Evolutionary conservation across 2,797 vertebrate species (phyloP).

Genomic region (Lepus oiostolus): DNA sequence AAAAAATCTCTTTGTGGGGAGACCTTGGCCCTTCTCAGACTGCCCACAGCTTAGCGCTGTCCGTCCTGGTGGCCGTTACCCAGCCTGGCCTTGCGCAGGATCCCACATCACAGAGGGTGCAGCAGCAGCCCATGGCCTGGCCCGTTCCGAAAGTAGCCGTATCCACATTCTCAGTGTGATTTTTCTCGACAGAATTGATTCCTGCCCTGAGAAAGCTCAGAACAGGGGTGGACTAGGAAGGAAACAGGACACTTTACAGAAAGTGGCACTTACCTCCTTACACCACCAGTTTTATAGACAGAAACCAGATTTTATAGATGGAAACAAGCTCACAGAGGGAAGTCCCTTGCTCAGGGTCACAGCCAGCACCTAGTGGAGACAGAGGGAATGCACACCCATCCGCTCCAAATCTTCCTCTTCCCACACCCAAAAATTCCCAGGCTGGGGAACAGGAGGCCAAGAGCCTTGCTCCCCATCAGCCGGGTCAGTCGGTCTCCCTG

Average conservation of each 20-base stretch:
- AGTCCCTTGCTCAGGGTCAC: neutral
- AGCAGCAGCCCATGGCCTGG: neutral
- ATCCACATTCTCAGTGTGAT: neutral
- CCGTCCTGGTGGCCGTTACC: neutral
- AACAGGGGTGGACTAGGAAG: neutral
- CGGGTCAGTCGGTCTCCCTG: neutral
- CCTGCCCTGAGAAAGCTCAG: neutral
- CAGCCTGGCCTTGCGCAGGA: neutral
- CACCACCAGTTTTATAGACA: neutral
- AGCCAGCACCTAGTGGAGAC: neutral
- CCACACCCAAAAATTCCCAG: neutral
- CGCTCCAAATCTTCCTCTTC: neutral
- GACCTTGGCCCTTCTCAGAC: neutral
- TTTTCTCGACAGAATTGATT: neutral
- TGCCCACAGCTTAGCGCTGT: neutral
- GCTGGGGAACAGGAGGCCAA: neutral
- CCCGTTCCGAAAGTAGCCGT: conserved; percentile 1
- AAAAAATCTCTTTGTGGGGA: neutral
- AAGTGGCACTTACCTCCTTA: neutral
- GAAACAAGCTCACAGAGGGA: neutral
- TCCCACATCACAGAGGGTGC: neutral
- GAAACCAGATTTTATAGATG: neutral
- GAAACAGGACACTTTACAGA: neutral
- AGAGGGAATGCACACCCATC: neutral
- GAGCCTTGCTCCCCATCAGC: neutral